A percentile compares a stretch with the other conserved stretches of the same genome.
Evolutionary conservation across 2,888 invertebrate species (phyloP).

Genomic region (Gasteruption jaculator): DNA sequence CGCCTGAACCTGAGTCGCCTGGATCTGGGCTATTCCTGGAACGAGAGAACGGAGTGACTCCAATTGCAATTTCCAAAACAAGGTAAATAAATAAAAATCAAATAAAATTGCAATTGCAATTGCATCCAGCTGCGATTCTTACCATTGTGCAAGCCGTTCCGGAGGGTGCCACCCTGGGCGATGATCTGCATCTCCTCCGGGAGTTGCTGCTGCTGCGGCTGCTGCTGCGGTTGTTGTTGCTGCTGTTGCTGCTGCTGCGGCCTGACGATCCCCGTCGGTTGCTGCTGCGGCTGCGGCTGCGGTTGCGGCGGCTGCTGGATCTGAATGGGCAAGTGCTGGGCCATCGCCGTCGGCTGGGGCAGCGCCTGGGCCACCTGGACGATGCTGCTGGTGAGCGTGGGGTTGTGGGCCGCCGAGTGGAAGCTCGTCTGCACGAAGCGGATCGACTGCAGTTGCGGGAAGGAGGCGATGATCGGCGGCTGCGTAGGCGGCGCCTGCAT

Average conservation of each 20-base stretch:
- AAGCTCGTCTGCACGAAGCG: constrained; percentile 46
- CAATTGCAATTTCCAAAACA: no score
- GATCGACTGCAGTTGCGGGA: constrained; percentile 46
- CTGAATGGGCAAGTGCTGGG: constrained; percentile 13
- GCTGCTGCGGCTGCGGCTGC: not conserved
- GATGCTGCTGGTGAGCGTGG: constrained; percentile 22
- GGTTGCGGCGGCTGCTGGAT: constrained; percentile 15
- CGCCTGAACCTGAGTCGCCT: constrained; percentile 42
- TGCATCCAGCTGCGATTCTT: constrained; percentile 21
- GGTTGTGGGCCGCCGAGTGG: constrained; percentile 37
- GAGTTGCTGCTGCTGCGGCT: no score
- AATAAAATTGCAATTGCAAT: no score
- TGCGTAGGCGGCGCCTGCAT: constrained; percentile 40
- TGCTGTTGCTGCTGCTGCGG: constrained; percentile 36
- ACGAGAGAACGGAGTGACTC: no score
- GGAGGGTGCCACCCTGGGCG: constrained; percentile 27
- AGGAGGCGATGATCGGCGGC: constrained; percentile 43
- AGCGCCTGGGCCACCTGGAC: constrained; percentile 19
- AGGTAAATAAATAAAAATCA: no score
- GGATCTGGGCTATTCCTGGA: constrained; percentile 19
- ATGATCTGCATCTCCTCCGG: constrained; percentile 38
- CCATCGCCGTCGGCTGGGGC: constrained; percentile 9
- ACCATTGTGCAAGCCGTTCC: constrained; percentile 26
- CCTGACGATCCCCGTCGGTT: constrained; percentile 33
- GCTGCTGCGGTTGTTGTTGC: no score